A percentile compares a stretch with the other conserved stretches of the same genome.
Evolutionary conservation across 1,140 invertebrate species (phyloP).

Genomic region (Panagrolaimus sp.): DNA sequence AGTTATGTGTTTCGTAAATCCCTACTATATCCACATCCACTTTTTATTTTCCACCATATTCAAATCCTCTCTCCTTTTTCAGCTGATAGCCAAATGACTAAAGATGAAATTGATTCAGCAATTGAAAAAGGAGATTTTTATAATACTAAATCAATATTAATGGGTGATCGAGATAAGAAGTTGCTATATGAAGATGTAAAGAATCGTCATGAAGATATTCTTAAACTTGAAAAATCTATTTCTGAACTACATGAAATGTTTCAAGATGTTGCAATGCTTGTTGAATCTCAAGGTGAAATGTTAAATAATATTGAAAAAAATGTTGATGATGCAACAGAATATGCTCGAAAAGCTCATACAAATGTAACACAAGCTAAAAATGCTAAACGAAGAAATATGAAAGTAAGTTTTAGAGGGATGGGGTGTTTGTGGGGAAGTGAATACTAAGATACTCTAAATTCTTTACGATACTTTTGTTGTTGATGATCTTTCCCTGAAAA

Average conservation of each 20-base stretch:
- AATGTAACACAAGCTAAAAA: slow-evolving; percentile 38
- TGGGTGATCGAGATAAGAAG: slow-evolving; percentile 47
- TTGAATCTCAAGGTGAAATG: slow-evolving; percentile 62
- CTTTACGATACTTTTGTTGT: too few species aligned
- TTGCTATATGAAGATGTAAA: slow-evolving; percentile 44
- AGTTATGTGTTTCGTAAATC: background rate
- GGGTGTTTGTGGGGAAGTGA: background rate
- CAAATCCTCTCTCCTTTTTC: slow-evolving; percentile 16
- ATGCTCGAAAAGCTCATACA: slow-evolving; percentile 29
- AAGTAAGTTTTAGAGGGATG: slow-evolving; percentile 9
- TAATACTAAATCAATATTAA: slow-evolving; percentile 43
- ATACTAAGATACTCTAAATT: too few species aligned
- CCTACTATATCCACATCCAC: background rate
- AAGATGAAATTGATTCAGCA: slow-evolving; percentile 40
- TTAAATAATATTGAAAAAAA: slow-evolving; percentile 41
- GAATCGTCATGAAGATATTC: slow-evolving; percentile 39
- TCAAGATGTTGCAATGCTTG: slow-evolving; percentile 66
- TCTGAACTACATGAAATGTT: slow-evolving; percentile 67
- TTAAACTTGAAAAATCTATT: slow-evolving; percentile 59
- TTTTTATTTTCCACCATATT: slow-evolving; percentile 10
- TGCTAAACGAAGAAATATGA: slow-evolving; percentile 38
- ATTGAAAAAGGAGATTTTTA: slow-evolving; percentile 43
- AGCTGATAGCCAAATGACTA: slow-evolving; percentile 37
- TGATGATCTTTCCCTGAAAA: too few species aligned
- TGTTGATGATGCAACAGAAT: slow-evolving; percentile 36